Conservation (phyloP, 2,888 invertebrate genomes). For the Tenthredo livida region DNA sequence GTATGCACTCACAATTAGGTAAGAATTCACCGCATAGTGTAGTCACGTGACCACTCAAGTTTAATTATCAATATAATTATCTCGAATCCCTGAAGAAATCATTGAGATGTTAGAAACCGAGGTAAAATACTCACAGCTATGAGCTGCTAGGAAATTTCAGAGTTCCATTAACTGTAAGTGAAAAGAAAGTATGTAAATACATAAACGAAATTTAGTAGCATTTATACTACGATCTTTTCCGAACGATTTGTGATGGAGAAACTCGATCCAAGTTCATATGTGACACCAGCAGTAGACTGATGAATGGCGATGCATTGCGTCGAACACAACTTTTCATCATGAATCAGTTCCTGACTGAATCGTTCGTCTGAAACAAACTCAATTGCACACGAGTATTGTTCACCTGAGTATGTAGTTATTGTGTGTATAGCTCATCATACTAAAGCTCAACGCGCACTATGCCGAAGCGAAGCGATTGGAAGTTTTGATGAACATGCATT, state of each 20-base stretch:
- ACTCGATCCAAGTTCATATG: neutral
- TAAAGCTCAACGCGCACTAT: too few relatives aligned
- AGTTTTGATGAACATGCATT: too few relatives aligned
- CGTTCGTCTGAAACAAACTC: slow-evolving; percentile 22
- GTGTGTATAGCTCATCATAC: neutral
- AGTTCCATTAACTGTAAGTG: neutral
- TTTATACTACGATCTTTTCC: neutral
- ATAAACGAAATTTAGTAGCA: neutral
- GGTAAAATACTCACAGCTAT: slow-evolving; percentile 1
- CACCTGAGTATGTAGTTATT: neutral
- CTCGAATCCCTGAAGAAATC: slow-evolving; percentile 16
- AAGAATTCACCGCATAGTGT: neutral
- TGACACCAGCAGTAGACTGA: neutral
- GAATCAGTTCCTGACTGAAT: slow-evolving; percentile 9
- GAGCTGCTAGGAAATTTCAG: neutral
- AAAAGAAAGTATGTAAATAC: neutral
- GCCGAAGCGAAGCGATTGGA: too few relatives aligned
- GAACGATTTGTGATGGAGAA: neutral
- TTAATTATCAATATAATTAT: slow-evolving; percentile 41
- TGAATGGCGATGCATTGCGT: neutral
- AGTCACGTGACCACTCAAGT: slow-evolving; percentile 34
- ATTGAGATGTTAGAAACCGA: slow-evolving; percentile 8
- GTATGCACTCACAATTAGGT: slow-evolving; percentile 7
- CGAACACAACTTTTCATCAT: neutral
- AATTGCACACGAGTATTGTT: slow-evolving; percentile 7